Percentiles rank a stretch among this genome's conserved stretches.
Evolutionary conservation across 1,140 invertebrate genomes (phyloP).

Genomic region (Hyphantria cunea): DNA sequence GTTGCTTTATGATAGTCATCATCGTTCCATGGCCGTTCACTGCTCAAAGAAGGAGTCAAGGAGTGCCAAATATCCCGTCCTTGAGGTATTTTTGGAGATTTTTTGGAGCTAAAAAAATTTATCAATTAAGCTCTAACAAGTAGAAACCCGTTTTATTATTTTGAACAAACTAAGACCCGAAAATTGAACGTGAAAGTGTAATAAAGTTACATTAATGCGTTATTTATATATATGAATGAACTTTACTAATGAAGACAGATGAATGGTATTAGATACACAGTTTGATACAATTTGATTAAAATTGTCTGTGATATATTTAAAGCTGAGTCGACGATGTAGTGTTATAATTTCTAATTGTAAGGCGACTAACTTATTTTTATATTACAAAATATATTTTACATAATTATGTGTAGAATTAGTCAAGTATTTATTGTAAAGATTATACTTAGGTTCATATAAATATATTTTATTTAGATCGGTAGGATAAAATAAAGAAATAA

Average conservation of each 20-base stretch:
- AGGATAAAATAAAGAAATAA: too few species aligned
- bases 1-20: too few species aligned
- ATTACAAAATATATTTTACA: conserved; percentile 13
- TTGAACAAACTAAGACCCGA: too few species aligned
- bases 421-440: conserved; percentile 25
- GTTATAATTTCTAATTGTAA: conserved; percentile 25
- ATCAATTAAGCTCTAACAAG: too few species aligned
- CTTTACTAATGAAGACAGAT: conserved; percentile 20
- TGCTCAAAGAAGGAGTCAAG: too few species aligned
- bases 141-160: too few species aligned
- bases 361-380: conserved; percentile 44
- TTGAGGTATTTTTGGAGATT: too few species aligned
- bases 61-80: too few species aligned
- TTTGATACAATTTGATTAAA: conserved; percentile 41
- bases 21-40: too few species aligned
- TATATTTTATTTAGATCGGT: conserved; percentile 1
- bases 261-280: conserved; percentile 28
- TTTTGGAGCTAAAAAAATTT: too few species aligned
- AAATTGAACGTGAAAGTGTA: too few species aligned
- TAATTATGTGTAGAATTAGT: conserved; percentile 1
- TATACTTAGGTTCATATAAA: conserved; percentile 2
- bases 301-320: conserved; percentile 57
- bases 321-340: conserved; percentile 23
- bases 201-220: too few species aligned
- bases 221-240: neutral